Percentiles rank a stretch among this genome's conserved stretches.
phyloP scores from a whole-genome alignment of 1,140 invertebrate species.

The Nephotettix cincticeps region DNA sequence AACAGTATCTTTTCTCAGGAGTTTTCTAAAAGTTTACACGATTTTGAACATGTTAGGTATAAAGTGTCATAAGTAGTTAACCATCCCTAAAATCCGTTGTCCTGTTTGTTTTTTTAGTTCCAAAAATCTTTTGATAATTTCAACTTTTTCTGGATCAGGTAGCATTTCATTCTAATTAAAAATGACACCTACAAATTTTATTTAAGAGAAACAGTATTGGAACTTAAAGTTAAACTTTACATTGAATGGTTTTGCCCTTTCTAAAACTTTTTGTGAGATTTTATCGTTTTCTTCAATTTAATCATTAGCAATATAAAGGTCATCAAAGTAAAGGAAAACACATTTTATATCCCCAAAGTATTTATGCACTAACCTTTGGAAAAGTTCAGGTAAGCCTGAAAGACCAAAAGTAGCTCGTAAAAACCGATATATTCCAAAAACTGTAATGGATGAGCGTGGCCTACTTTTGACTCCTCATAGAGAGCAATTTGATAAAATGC shows the following conservation, averaged over 20 bases:
- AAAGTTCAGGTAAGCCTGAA: too few species aligned
- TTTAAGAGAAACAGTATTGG: constrained; percentile 33
- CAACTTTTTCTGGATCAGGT: constrained; percentile 32
- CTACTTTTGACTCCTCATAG: too few species aligned
- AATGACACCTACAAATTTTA: constrained; percentile 40
- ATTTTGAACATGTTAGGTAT: constrained; percentile 38
- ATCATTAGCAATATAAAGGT: constrained; percentile 41
- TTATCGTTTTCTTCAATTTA: constrained; percentile 40
- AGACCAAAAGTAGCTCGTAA: too few species aligned
- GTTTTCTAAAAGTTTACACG: constrained; percentile 32
- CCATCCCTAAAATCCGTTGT: constrained; percentile 37
- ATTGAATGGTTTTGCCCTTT: constrained; percentile 31
- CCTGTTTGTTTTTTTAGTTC: constrained; percentile 40
- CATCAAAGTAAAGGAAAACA: constrained; percentile 43
- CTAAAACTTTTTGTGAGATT: constrained; percentile 42
- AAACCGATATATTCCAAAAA: constrained; percentile 42
- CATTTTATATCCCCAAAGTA: constrained; percentile 39
- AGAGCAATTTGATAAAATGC: neutral
- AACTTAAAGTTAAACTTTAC: constrained; percentile 41
- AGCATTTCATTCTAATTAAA: constrained; percentile 32
- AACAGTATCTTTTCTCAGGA: constrained; percentile 37
- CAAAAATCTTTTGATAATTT: constrained; percentile 39
- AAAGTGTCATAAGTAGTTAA: constrained; percentile 36
- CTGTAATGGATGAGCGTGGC: constrained; percentile 38
- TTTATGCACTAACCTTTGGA: too few species aligned